phyloP scores from a whole-genome alignment of 2,888 invertebrate species.

The Bombylius major region DNA sequence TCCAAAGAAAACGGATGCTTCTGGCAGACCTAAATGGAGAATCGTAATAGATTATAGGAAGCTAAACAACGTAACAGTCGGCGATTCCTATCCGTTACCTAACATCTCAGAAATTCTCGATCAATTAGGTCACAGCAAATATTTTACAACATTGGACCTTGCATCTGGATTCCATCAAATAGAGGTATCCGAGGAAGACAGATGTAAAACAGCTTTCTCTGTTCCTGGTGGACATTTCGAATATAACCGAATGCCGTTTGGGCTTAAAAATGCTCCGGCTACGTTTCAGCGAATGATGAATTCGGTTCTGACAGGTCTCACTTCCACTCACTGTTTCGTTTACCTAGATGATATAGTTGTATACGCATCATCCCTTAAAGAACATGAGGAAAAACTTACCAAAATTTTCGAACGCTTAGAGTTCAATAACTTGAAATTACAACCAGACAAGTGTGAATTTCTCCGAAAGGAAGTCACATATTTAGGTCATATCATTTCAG shows the following conservation, averaged over 20 bases:
- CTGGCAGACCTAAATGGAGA: constrained; percentile 13
- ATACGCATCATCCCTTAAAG: constrained; percentile 3
- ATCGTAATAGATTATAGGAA: constrained; percentile 14
- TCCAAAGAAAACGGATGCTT: constrained; percentile 12
- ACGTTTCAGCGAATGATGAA: constrained; percentile 12
- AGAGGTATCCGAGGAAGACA: constrained; percentile 9
- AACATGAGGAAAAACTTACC: constrained; percentile 3
- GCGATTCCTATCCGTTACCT: constrained; percentile 19
- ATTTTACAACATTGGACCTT: constrained; percentile 12
- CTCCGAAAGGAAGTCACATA: constrained; percentile 7
- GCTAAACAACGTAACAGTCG: constrained; percentile 13
- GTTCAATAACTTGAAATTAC: constrained; percentile 5
- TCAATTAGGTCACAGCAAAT: constrained; percentile 10
- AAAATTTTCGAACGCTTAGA: constrained; percentile 2
- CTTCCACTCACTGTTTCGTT: constrained; percentile 6
- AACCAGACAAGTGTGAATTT: constrained; percentile 5
- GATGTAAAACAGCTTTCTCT: constrained; percentile 10
- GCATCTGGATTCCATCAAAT: constrained; percentile 14
- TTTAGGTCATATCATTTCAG: constrained; percentile 7
- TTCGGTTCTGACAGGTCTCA: constrained; percentile 6
- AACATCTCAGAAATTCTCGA: constrained; percentile 13
- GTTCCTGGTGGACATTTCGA: constrained; percentile 3
- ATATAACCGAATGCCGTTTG: constrained; percentile 9
- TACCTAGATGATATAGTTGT: constrained; percentile 11
- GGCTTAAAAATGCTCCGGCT: constrained; percentile 10